These are phyloP conservation scores for Brachyistius frenatus DNA, from an alignment of 2,113 vertebrate genomes.

Conservation along the genomic window DNA sequence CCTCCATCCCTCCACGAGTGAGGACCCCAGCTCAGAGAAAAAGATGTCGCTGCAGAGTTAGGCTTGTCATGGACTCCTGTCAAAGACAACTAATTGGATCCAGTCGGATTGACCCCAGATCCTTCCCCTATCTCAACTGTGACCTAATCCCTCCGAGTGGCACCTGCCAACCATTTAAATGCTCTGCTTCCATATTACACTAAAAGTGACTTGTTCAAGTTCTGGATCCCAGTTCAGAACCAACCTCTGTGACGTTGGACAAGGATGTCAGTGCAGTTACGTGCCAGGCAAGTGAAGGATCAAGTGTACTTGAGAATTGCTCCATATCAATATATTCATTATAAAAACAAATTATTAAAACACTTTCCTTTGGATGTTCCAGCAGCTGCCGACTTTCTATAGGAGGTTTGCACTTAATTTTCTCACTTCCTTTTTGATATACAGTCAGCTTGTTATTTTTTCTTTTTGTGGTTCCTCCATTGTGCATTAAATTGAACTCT, in stretches of 20 bases:
- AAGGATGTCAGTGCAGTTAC: conserved; percentile 2
- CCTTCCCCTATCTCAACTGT: conserved; percentile 54
- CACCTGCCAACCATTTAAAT: conserved; percentile 69
- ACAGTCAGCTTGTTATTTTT: conserved; percentile 20
- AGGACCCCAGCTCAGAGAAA: conserved; percentile 39
- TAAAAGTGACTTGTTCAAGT: conserved; percentile 56
- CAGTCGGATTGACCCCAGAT: conserved; percentile 72
- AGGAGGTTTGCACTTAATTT: background rate
- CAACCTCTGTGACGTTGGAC: conserved; percentile 35
- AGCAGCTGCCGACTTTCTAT: conserved; percentile 20
- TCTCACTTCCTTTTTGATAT: conserved; percentile 1
- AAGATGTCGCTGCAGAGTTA: conserved; percentile 49
- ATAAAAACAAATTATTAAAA: conserved; percentile 42
- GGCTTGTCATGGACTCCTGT: conserved; percentile 62
- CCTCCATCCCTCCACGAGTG: conserved; percentile 30
- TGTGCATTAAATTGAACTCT: conserved; percentile 48
- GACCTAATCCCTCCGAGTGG: conserved; percentile 65
- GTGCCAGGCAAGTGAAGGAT: conserved; percentile 6
- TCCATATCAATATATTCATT: conserved; percentile 37
- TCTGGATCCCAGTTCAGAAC: conserved; percentile 12
- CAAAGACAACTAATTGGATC: conserved; percentile 78
- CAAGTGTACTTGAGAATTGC: conserved; percentile 9
- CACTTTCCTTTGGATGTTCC: conserved; percentile 1
- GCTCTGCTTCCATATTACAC: conserved; percentile 13
- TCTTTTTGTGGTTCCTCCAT: conserved; percentile 11